These are phyloP conservation scores for Struthidea cinerea DNA, from an alignment of 2,113 vertebrate genomes.

Conservation along the genomic window DNA sequence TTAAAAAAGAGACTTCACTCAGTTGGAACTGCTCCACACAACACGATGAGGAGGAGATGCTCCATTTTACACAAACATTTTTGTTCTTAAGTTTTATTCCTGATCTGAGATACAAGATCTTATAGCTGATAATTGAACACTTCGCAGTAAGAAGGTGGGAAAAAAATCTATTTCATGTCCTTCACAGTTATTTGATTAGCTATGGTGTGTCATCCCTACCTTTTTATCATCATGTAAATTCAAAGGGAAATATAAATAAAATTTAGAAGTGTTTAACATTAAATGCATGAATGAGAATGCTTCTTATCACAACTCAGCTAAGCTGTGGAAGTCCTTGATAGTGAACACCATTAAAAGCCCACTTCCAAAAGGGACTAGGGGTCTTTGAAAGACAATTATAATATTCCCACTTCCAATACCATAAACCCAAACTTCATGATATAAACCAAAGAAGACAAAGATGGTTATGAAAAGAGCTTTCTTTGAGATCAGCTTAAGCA, in stretches of 20 bases:
- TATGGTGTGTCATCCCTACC: not conserved
- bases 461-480: not conserved
- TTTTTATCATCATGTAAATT: slow-evolving; percentile 27
- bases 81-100: not conserved
- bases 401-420: not conserved
- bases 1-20: not conserved
- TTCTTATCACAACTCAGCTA: not conserved
- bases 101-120: slow-evolving; percentile 15
- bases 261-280: not conserved
- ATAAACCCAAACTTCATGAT: not conserved
- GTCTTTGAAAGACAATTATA: not conserved
- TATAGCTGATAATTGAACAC: slow-evolving; percentile 45
- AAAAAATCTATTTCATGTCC: slow-evolving; percentile 26
- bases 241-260: slow-evolving; percentile 13
- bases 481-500: not conserved
- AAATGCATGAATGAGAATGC: not conserved
- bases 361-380: not conserved
- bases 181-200: slow-evolving; percentile 40
- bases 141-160: not conserved
- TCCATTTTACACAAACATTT: not conserved
- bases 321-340: not conserved
- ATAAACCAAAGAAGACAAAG: not conserved
- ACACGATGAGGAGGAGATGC: not conserved
- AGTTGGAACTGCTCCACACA: not conserved
- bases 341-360: not conserved